Conservation (phyloP, 2,888 invertebrate species). For the Meiosimyza decipiens region DNA sequence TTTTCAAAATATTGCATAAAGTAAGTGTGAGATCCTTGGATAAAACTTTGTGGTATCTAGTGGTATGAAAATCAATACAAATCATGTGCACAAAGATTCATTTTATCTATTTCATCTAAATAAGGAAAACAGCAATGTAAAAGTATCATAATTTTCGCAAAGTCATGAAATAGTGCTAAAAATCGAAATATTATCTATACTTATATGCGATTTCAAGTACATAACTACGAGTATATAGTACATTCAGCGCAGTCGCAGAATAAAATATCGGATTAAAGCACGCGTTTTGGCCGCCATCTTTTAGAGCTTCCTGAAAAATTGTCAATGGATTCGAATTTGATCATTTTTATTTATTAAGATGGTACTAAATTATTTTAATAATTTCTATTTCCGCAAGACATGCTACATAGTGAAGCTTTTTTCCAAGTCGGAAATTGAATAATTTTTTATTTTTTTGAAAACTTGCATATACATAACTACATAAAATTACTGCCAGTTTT, state of each 20-base stretch:
- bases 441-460: no score
- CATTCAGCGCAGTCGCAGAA: conserved; percentile 22
- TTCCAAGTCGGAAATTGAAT: no score
- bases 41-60: no score
- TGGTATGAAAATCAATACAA: no score
- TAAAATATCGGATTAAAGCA: not conserved
- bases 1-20: no score
- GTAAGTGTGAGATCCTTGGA: no score
- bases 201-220: not conserved
- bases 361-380: not conserved
- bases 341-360: not conserved
- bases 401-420: no score
- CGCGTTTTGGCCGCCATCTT: conserved; percentile 18
- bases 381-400: no score
- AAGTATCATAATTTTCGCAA: not conserved
- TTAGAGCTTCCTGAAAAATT: conserved; percentile 14
- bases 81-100: not conserved
- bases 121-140: not conserved
- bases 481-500: no score
- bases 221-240: conserved; percentile 20
- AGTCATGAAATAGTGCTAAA: not conserved
- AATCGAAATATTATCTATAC: not conserved
- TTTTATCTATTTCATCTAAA: not conserved
- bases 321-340: no score
- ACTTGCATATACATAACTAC: no score